phyloP scores from a whole-genome alignment of 2,888 invertebrate genomes.

The Caenorhabditis sp. region DNA sequence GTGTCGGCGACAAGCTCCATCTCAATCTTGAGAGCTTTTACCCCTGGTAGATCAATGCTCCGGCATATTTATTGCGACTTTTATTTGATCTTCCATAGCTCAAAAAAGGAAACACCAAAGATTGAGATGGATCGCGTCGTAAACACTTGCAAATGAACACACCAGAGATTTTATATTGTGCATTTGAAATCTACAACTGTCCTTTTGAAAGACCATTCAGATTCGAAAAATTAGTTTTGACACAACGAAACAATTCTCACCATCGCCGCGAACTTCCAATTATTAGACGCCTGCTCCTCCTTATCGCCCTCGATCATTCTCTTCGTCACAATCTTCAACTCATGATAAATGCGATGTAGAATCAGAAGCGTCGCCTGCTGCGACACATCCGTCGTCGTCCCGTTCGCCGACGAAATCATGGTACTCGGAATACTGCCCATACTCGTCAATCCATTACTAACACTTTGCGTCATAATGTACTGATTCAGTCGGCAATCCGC shows the following conservation, averaged over 20 bases:
- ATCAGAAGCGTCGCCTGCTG: constrained; percentile 80
- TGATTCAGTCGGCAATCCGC: constrained; percentile 77
- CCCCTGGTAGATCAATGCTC: no score
- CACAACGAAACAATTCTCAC: constrained; percentile 35
- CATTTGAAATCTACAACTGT: no score
- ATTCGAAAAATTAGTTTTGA: neutral
- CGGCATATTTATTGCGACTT: no score
- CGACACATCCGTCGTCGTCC: constrained; percentile 70
- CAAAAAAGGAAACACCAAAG: no score
- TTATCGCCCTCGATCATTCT: constrained; percentile 82
- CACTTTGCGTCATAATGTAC: constrained; percentile 71
- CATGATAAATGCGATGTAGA: constrained; percentile 81
- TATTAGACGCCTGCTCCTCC: constrained; percentile 80
- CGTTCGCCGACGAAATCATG: constrained; percentile 42
- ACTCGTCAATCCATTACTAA: constrained; percentile 68
- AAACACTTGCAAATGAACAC: no score
- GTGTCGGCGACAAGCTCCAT: no score
- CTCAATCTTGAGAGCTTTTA: no score
- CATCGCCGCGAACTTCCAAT: constrained; percentile 82
- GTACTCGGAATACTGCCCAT: constrained; percentile 52
- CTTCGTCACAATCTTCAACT: constrained; percentile 82
- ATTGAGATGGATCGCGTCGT: no score
- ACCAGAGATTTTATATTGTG: no score
- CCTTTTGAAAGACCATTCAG: neutral
- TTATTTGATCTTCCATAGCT: no score